Evolutionary conservation across 2,113 vertebrate genomes (phyloP), one percentile per base, ranked within the genome.

Genomic region (Ammodytes marinus): DNA sequence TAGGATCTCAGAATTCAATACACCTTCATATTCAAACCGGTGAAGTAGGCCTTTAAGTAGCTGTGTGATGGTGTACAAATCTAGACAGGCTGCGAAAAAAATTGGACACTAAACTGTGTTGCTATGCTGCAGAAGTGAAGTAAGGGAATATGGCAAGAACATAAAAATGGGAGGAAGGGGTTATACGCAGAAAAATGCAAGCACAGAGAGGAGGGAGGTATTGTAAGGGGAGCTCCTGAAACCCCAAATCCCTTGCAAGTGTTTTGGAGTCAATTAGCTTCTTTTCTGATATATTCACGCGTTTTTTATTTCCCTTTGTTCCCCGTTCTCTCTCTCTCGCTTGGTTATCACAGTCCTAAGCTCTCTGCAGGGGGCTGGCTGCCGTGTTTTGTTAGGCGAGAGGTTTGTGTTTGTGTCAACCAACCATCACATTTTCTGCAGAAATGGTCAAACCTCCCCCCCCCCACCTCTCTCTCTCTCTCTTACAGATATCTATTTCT

Each of bases 191-290:
- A 80, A 53, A 55, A 69, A 82, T 63, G 64, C 79, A 69, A 46
- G 76, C 6, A 45, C 59, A 83, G 77, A 64, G 77, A 70, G 63
- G 50, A 82, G 50, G 46, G 71, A 53, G 45, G 53, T 72, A 59
- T 66, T 75, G 64, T 42, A 47, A 74, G 74, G 55, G 42, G 61
- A 77, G 70, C 70, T 81, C 60, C 66, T 27, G 40, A 3, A 66
- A 73, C 82, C 60, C 74, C 47, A 82, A 88, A 75, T 35, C 72
- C 52, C 72, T 81, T 59, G 46, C 77, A 80, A 86, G 83, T 83
- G 84, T 89, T 88, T 91, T 84, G 46, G 59, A 91, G 76, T 86
- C 83, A 84, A 85, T 90, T 92, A 88, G 74, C 50, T 58, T 77
- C 79, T 65, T 73, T 79, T 77, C 75, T 82, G 76, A 87, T 79